Evolutionary conservation across 2,888 invertebrate species (phyloP), one percentile per base, ranked within the genome.

Genomic region (Kuschelorhynchus macadamiae): DNA sequence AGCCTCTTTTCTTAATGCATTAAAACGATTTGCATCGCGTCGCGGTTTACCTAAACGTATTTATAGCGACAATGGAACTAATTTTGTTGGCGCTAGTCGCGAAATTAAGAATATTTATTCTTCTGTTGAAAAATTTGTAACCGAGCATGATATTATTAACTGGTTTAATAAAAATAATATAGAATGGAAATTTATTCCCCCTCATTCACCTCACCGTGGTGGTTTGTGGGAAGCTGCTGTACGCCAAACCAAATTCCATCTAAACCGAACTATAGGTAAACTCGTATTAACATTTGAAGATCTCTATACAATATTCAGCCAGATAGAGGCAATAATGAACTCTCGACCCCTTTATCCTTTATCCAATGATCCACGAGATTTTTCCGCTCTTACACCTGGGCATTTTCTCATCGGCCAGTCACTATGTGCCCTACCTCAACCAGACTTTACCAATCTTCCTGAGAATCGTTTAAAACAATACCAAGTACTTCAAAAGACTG

Each of bases 61-160:
- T 8, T 69, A 62, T 33, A 55, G 55, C n/a, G 69, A 66, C 32
- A 69, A 71, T 39, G 71, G 62, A 14, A 66, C 65, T 7, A 69
- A 69, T 21, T 71, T 69, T 39, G 57, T 66, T 8, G 69, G 65
- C 1, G 60, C 64, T 7, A 63, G 25, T 20, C 61, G 62, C 11
- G 67, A 70, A 64, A 46, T 64, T 12, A 46, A 47, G 20, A 25
- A 52, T 2, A 3, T 25, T 70, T 68, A 44, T 52, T 57, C 0
- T 1, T 17, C 52, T 11, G n/a, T 56, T 25, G 30, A 20, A 41
- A 42, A 56, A 14, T 16, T 53, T 47, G 44, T 32, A n/a, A 65
- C 64, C 8, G 56, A 56, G 11, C 42, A 25, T 56, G 44, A 56
- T 16, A 21, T 56, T n/a, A 25, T 25, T 30, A 16, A 17, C 8